Evolutionary conservation across 2,113 vertebrate genomes (phyloP), one percentile per base, ranked within the genome.

Genomic region (Aythya baeri): DNA sequence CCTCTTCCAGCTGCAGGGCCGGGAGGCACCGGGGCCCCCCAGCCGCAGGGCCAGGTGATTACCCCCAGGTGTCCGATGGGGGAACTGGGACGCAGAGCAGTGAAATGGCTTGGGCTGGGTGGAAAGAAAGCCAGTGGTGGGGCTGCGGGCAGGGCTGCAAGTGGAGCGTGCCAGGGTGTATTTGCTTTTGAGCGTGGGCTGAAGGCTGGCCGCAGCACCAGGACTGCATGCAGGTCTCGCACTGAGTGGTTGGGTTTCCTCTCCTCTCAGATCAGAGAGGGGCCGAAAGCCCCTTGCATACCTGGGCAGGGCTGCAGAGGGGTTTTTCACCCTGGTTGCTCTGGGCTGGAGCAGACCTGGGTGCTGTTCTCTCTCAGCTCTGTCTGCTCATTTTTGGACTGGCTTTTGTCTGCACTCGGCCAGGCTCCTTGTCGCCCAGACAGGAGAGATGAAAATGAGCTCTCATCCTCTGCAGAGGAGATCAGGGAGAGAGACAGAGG

Each of bases 371-470:
- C 32, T 66, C 46, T 81, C 46, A 29, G 44, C 13, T 11, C 1
- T 71, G 88, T 78, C 82, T 80, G 88, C 84, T 75, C 86, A 58
- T 94, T 54, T 95, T 84, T 74, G 36, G 77, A 36, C 26, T 70
- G 61, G 44, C 38, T 86, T 92, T 80, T 63, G 50, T 75, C 91
- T 55, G 86, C 76, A 88, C 80, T 67, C 92, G 73, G 79, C 21
- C 78, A 89, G 70, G 57, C 73, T 92, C 52, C 83, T 81, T 70
- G 57, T 57, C 83, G 86, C 75, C 74, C 85, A 61, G 77, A 90
- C 84, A 91, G 74, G 84, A 89, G 82, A 68, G 82, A 93, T 89
- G 90, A 90, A 97, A 97, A 86, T 68, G 81, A 88, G 78, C 86
- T 91, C 76, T 75, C 1, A 63, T 94, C 94, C 93, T 94, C 88